Evolutionary conservation across 2,797 vertebrate genomes (phyloP).

Genomic region (Oryzias dopingdopingensis): DNA sequence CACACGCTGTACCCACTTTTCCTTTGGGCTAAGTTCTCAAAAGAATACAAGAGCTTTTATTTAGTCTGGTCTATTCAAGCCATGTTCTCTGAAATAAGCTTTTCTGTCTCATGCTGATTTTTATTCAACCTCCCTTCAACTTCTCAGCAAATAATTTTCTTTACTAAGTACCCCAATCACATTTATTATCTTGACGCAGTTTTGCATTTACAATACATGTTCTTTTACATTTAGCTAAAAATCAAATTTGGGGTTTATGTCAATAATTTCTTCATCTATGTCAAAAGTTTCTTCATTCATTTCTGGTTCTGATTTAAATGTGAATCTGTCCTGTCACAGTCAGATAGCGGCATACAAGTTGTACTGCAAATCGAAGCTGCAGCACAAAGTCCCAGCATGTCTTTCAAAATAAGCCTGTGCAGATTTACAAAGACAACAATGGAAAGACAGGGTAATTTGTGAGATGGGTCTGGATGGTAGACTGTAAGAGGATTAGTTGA

Average conservation of each 20-base stretch:
- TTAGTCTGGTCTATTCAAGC: constrained; percentile 37
- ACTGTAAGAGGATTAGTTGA: constrained; percentile 50
- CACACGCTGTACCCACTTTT: constrained; percentile 17
- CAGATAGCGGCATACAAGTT: neutral
- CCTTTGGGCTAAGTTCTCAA: constrained; percentile 31
- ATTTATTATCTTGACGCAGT: constrained; percentile 20
- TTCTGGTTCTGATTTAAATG: neutral
- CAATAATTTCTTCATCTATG: too few species aligned
- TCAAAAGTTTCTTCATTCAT: too few species aligned
- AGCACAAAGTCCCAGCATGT: neutral
- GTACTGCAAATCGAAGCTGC: constrained; percentile 1
- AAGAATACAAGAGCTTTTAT: constrained; percentile 29
- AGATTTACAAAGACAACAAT: constrained; percentile 5
- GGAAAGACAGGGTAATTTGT: constrained; percentile 21
- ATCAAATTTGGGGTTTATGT: neutral
- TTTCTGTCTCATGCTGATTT: constrained; percentile 28
- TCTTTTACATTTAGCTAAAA: neutral
- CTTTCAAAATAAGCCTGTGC: neutral
- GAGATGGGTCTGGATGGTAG: constrained; percentile 11
- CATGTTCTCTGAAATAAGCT: constrained; percentile 35
- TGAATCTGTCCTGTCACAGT: neutral
- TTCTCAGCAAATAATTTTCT: constrained; percentile 23
- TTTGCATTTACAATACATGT: constrained; percentile 10
- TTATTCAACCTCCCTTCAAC: constrained; percentile 37
- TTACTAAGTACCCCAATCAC: constrained; percentile 19